A percentile compares a stretch with the other conserved stretches of the same genome.
These are phyloP conservation scores for Chanos chanos DNA, from an alignment of 2,797 vertebrate genomes.

Conservation along the genomic window DNA sequence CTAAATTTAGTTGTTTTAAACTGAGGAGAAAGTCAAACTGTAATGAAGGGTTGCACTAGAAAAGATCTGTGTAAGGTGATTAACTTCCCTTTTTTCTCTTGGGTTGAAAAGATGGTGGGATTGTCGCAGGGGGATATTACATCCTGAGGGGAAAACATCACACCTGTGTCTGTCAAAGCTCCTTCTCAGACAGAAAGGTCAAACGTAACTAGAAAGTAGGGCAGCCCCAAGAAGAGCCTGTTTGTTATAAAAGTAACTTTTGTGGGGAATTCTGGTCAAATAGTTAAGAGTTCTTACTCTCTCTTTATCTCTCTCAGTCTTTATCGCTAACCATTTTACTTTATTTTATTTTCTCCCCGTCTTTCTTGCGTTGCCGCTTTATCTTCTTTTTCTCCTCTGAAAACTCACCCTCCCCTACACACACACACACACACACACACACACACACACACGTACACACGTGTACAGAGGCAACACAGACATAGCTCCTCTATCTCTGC, in stretches of 20 bases:
- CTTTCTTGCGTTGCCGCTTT: too few relatives aligned
- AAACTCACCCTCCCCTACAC: neutral
- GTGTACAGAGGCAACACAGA: neutral
- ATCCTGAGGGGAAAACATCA: constrained; percentile 61
- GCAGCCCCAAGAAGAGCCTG: constrained; percentile 53
- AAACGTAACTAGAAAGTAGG: constrained; percentile 69
- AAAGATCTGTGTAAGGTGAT: too few relatives aligned
- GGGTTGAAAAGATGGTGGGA: constrained; percentile 33
- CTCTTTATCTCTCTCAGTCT: neutral
- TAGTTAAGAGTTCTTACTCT: constrained; percentile 47
- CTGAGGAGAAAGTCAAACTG: neutral
- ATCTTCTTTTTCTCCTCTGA: too few relatives aligned
- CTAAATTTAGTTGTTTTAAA: neutral
- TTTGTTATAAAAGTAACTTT: constrained; percentile 57
- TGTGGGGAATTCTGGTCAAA: constrained; percentile 67
- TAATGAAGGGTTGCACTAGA: constrained; percentile 28
- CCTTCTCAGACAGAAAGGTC: constrained; percentile 71
- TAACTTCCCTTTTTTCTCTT: too few relatives aligned
- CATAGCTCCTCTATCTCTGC: too few relatives aligned
- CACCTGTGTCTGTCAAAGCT: constrained; percentile 56
- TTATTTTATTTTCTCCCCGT: too few relatives aligned
- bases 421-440: too few relatives aligned
- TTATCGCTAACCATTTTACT: too few relatives aligned
- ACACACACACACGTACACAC: neutral
- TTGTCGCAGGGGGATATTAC: constrained; percentile 62